Evolutionary conservation across 2,797 vertebrate species (phyloP).

Genomic region (Lutjanus argentimaculatus): DNA sequence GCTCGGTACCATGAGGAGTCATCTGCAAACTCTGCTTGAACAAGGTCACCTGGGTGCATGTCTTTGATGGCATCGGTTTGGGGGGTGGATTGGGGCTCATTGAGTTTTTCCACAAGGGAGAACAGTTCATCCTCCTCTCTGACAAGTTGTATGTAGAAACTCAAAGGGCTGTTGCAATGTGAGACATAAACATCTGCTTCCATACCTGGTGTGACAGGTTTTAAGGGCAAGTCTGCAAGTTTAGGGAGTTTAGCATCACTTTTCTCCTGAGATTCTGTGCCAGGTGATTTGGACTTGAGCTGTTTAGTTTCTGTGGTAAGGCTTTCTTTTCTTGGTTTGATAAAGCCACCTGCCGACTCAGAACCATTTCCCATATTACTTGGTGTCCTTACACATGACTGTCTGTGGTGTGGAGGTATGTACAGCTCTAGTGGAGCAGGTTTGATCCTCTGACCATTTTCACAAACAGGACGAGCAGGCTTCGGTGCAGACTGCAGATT

Average conservation of each 20-base stretch:
- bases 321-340: constrained; percentile 5
- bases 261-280: constrained; percentile 18
- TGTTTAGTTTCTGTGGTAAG: constrained; percentile 7
- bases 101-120: constrained; percentile 88
- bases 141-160: constrained; percentile 92
- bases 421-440: constrained; percentile 54
- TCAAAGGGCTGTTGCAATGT: constrained; percentile 86
- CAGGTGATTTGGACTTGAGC: constrained; percentile 11
- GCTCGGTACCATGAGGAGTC: constrained; percentile 93
- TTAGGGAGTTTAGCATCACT: constrained; percentile 64
- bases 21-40: constrained; percentile 91
- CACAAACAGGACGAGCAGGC: not conserved
- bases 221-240: constrained; percentile 83
- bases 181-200: constrained; percentile 89
- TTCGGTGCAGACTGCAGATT: constrained; percentile 29
- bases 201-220: constrained; percentile 81
- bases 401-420: constrained; percentile 69
- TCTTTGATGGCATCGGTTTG: constrained; percentile 60
- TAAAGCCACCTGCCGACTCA: not conserved
- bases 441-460: constrained; percentile 55
- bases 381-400: not conserved
- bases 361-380: constrained; percentile 12
- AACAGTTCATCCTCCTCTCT: constrained; percentile 87
- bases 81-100: constrained; percentile 65
- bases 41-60: constrained; percentile 86